Evolutionary conservation across 2,888 invertebrate species (phyloP), one percentile per base, ranked within the genome.

Genomic region (Ptilodon capucinus): DNA sequence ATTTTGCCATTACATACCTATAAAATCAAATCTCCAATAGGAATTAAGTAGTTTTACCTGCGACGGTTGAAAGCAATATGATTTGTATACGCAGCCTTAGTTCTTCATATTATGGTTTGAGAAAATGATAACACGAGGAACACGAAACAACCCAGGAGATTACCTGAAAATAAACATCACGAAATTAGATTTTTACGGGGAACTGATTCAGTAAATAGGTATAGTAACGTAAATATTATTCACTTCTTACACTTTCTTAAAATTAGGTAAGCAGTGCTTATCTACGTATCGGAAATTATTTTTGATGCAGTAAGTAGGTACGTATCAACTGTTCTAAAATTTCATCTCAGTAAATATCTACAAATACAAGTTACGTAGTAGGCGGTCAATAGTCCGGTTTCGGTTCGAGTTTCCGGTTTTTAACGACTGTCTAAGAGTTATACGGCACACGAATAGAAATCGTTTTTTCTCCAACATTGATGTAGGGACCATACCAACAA

Each of bases 51-150:
- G 2, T 43, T 46, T 13, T 51, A 63, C 62, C 49, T 49, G 49
- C 36, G 25, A 48, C 51, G 46, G 49, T 53, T 41, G 48, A 39
- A 36, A 44, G 17, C 17, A 35, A 14, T 35, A 11, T 19, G 36
- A 42, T 13, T 47, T 9, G 34, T 40, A 48, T 17, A 17, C 35
- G 17, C 35, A 11, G 35, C 30, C 50, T 38, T 44, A 42, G 45
- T 35, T 52, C 18, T 32, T 7, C 46, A 44, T 48, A 38, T 51
- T 64, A 67, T 58, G 70, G 60, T 46, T 54, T 48, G 35, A 48
- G 42, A 54, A 59, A 59, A 54, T 46, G 54, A 49, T 60, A 49
- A 41, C 57, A 60, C 48, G 60, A 52, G 51, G 57, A 55, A 61
- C 52, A 64, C 57, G 57, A 57, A 68, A 63, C 49, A 45, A 57